Evolutionary conservation across 2,888 invertebrate genomes (phyloP).

Genomic region (Neocrepidodera transversa): DNA sequence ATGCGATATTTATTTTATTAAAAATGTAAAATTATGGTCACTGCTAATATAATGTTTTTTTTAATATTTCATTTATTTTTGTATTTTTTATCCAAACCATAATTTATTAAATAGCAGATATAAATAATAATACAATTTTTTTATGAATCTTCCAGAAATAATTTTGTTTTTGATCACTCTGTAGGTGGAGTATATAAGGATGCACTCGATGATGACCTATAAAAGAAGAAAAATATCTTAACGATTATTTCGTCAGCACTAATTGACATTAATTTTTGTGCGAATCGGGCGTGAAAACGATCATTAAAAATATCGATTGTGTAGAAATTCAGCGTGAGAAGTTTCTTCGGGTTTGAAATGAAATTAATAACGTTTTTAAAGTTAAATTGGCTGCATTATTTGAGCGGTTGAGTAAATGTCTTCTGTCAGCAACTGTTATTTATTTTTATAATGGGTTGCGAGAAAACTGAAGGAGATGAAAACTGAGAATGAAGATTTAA

Average conservation of each 20-base stretch:
- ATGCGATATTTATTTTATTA: too few species aligned
- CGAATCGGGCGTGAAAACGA: conserved; percentile 18
- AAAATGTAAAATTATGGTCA: too few species aligned
- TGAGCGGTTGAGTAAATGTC: background rate
- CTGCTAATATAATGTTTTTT: too few species aligned
- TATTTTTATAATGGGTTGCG: too few species aligned
- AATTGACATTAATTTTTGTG: conserved; percentile 25
- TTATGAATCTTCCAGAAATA: too few species aligned
- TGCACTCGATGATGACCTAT: conserved; percentile 6
- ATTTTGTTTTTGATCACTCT: background rate
- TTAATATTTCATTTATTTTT: too few species aligned
- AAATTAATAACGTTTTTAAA: conserved; percentile 18
- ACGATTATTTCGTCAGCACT: conserved; percentile 20
- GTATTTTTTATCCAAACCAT: too few species aligned
- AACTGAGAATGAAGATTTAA: too few species aligned
- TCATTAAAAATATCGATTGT: conserved; percentile 23
- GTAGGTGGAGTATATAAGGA: background rate
- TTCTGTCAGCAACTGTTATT: conserved; percentile 5
- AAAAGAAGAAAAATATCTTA: conserved; percentile 11
- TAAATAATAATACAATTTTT: too few species aligned
- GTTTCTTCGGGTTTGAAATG: background rate
- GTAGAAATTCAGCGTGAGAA: conserved; percentile 16
- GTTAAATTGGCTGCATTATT: conserved; percentile 1
- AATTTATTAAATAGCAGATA: too few species aligned
- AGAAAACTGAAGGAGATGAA: too few species aligned